phyloP scores from a whole-genome alignment of 2,113 vertebrate species.

The Mionectes macconnelli region DNA sequence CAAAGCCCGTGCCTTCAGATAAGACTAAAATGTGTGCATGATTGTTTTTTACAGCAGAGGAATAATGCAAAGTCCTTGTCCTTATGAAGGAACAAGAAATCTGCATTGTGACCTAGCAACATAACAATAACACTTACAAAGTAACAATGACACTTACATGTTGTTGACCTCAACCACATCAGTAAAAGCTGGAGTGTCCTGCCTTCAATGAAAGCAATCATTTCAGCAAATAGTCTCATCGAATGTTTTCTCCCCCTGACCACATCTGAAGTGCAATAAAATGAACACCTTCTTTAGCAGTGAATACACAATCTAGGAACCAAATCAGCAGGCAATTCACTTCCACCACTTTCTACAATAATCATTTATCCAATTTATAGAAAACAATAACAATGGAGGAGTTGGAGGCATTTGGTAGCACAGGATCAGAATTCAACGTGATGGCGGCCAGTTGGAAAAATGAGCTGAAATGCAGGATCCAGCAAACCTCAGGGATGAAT shows the following conservation, averaged over 20 bases:
- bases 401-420: background rate
- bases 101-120: background rate
- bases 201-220: background rate
- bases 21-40: background rate
- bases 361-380: background rate
- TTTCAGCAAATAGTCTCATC: background rate
- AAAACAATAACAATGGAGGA: background rate
- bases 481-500: background rate
- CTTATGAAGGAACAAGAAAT: background rate
- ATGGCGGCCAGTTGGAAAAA: background rate
- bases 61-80: background rate
- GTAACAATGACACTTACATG: background rate
- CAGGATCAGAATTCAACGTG: background rate
- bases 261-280: background rate
- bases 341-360: background rate
- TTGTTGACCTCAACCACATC: background rate
- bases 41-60: background rate
- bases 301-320: background rate
- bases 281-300: background rate
- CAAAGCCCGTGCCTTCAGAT: background rate
- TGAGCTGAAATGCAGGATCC: background rate
- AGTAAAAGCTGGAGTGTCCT: background rate
- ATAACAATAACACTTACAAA: background rate
- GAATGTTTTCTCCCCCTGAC: background rate
- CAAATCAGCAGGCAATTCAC: background rate